Conservation (phyloP, 2,113 vertebrate genomes). For the Accipiter cooperii region DNA sequence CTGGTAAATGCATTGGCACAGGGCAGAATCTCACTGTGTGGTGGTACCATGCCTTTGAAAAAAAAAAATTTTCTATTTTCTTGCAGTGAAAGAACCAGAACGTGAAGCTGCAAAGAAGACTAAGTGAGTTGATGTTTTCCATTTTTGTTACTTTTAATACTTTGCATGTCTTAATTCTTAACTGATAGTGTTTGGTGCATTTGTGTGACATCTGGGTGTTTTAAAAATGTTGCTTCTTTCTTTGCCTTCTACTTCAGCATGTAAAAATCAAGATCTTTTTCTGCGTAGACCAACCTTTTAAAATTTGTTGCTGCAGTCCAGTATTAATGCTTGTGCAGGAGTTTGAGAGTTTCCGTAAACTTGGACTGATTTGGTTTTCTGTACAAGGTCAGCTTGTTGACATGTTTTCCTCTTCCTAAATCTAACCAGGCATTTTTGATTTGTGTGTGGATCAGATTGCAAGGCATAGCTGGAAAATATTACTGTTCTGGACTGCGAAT, state of each 20-base stretch:
- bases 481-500: background rate
- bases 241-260: slow-evolving; percentile 11
- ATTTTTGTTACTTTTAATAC: slow-evolving; percentile 16
- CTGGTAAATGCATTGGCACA: background rate
- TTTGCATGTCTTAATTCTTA: slow-evolving; percentile 37
- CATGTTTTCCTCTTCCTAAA: background rate
- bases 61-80: background rate
- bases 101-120: slow-evolving; percentile 81
- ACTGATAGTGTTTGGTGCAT: background rate
- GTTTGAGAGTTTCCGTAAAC: background rate
- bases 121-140: slow-evolving; percentile 73
- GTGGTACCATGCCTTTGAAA: background rate
- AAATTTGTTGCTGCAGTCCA: background rate
- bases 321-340: background rate
- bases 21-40: background rate
- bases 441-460: background rate
- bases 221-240: background rate
- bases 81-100: slow-evolving; percentile 85
- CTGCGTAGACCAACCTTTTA: background rate
- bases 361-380: background rate
- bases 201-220: background rate
- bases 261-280: background rate
- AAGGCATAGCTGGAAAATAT: background rate
- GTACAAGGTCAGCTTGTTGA: background rate
- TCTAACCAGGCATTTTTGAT: background rate